These are phyloP conservation scores for Cyprinodon brontotheroides DNA, from an alignment of 2,113 vertebrate species.

Conservation along the genomic window DNA sequence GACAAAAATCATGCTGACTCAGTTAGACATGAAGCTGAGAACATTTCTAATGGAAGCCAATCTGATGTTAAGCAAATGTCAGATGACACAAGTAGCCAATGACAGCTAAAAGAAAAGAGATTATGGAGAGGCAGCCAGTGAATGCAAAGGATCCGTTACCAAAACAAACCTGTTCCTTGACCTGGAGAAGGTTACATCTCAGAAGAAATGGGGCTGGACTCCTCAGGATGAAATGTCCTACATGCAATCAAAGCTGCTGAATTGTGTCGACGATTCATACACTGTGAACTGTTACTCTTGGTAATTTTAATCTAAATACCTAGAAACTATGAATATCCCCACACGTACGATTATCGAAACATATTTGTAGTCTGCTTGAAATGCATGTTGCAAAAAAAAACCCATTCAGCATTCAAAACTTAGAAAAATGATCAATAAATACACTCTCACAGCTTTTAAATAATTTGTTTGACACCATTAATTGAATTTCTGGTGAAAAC, in stretches of 20 bases:
- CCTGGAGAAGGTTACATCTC: conserved; percentile 25
- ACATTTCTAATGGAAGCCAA: conserved; percentile 64
- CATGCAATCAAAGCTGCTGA: conserved; percentile 42
- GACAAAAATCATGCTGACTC: conserved; percentile 56
- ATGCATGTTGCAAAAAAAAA: too few species aligned
- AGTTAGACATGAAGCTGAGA: conserved; percentile 51
- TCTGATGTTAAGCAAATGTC: conserved; percentile 63
- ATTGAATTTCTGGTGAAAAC: too few species aligned
- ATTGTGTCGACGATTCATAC: conserved; percentile 59
- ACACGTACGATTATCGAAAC: too few species aligned
- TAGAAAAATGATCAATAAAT: too few species aligned
- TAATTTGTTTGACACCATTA: too few species aligned
- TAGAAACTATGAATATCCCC: too few species aligned
- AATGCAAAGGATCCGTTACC: conserved; percentile 35
- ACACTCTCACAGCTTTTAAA: too few species aligned
- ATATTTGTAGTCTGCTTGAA: neutral
- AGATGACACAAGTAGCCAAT: conserved; percentile 58
- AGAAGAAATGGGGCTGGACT: conserved; percentile 1
- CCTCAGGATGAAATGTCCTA: conserved; percentile 13
- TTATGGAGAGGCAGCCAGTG: conserved; percentile 59
- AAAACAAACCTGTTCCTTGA: conserved; percentile 58
- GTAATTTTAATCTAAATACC: conserved; percentile 11
- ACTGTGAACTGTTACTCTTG: conserved; percentile 19
- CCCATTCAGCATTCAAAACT: too few species aligned
- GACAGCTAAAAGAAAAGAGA: conserved; percentile 52